Evolutionary conservation across 2,113 vertebrate genomes (phyloP), one percentile per base, ranked within the genome.

Genomic region (Ammodytes marinus): DNA sequence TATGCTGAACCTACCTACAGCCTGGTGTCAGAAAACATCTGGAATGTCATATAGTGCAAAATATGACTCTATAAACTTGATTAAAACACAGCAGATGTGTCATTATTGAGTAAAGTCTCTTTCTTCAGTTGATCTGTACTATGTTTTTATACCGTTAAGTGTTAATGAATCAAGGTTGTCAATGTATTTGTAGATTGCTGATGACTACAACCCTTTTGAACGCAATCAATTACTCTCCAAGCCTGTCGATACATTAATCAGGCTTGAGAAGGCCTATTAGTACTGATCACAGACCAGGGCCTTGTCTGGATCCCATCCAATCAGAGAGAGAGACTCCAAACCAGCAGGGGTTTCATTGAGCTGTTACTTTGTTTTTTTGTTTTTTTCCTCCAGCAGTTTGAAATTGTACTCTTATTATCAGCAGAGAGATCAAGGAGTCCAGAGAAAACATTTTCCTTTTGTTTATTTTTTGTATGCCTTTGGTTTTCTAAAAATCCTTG

Each of bases 241-340:
- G 79, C 66, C 13, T 77, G 79, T 85, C 82, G 1, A 88, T 90
- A 74, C 74, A 79, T 77, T 88, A 88, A 90, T 92, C 86, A 83
- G 80, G 60, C 61, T 79, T 83, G 45, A 64, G 64, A 79, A 64
- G 77, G 39, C 69, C 69, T 73, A 77, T 88, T 85, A 89, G 79
- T 35, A 19, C 52, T 64, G 73, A 90, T 81, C 52, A 79, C 72
- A 79, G 77, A 66, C 74, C 83, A 66, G n/a, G n/a, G 54, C 57
- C 60, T 70, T 6, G 14, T 78, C 59, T 73, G 69, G 80, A 72
- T 53, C 39, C 15, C 27, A 35, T 81, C 79, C 87, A 88, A 78
- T 85, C 72, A 83, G n/a, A 80, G 46, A 46, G 60, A 69, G 47
- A 77, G n/a, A 54, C 45, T 73, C 39, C 5, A 61, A 76, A 49